Base-by-base conservation (phyloP, 2,797 vertebrate genomes). In the Sebastes hubbsi region DNA sequence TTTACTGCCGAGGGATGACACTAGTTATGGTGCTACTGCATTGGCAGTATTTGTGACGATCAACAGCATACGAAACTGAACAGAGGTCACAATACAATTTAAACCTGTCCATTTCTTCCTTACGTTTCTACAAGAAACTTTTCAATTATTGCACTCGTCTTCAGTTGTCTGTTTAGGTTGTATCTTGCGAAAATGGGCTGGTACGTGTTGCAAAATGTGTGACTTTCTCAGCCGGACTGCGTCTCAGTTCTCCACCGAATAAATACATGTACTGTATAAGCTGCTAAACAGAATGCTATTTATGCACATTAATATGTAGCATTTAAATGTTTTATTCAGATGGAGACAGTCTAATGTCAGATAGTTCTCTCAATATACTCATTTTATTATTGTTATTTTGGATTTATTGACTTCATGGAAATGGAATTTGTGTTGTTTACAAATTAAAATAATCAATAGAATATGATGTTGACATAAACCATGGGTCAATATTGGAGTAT, bases 201-300 rank as follows among this genome's bases (percentile, higher is more conserved):
- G 1, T 5, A 52, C 1, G 62, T 65, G 67, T 73, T 82, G 65
- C 42, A 80, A 59, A 72, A 84, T 74, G 49, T 67, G 56, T 79
- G 69, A 85, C 52, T 79, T 76, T 76, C 9, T 18, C 29, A 34
- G 18, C 10, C 7, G 2, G 52, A 24, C 6, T 66, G 22, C 2
- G 2, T 36, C 2, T 52, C 3, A 32, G 29, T 42, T 73, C n/a
- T 14, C 12, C n/a, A 73, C 22, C 11, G 13, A 32, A 22, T 36
- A 5, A 54, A 18, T 34, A 46, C 42, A 49, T 49, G 7, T 49
- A 49, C 42, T 49, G 42, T 49, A 1, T 34, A 24, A 65, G 27
- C n/a, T 20, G 68, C 18, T 46, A 27, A 56, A 73, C 4, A 24
- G 27, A 56, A 20, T 12, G 8, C 12, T 34, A 16, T 52, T 16